Evolutionary conservation across 2,888 invertebrate genomes (phyloP), one percentile per base, ranked within the genome.

Genomic region (Caenorhabditis sulstoni): DNA sequence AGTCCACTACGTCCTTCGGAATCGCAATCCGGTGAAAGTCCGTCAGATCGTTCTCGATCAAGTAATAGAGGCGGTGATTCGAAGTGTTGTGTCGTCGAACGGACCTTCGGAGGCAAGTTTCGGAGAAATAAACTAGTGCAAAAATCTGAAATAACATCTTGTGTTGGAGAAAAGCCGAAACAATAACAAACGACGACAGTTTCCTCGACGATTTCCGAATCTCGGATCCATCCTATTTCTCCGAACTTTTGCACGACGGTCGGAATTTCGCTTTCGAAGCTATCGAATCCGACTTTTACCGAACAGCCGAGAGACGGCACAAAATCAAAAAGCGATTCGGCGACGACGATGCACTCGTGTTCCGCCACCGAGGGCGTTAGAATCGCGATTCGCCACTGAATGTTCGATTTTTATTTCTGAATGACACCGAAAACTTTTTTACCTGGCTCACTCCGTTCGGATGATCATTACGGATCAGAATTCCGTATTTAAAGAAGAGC

Each of bases 91-190:
- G 53, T 58, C 39, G 14, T 47, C 14, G 39, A 22, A 3, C 11
- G 0, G 12, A 1, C 44, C 18, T 29, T 2, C 41, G n/a, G 2
- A 62, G 49, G 5, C 49, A 22, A 16, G 49, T 29, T 12, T 18
- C 16, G 0, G 64, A 22, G 0, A 73, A 22, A 2, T 45, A 29
- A 11, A 45, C 58, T 18, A 73, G 58, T 1, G 39, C 39, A 12
- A 64, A 65, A 18, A 73, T 73, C 71, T 71, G 49, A 55, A 70
- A 67, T 12, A 22, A 47, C 9, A n/a, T n/a, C n/a, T n/a, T n/a
- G n/a, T n/a, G n/a, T n/a, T n/a, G n/a, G n/a, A n/a, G n/a, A 4
- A 22, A n/a, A 35, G 18, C 2, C 39, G 14, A 12, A 45, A 20
- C 1, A 7, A 57, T 16, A 22, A n/a, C 18, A 9, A n/a, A 44